Percentiles rank a stretch among this genome's conserved stretches.
These are phyloP conservation scores for Odontocerum albicorne DNA, from an alignment of 2,888 invertebrate species.

Conservation along the genomic window DNA sequence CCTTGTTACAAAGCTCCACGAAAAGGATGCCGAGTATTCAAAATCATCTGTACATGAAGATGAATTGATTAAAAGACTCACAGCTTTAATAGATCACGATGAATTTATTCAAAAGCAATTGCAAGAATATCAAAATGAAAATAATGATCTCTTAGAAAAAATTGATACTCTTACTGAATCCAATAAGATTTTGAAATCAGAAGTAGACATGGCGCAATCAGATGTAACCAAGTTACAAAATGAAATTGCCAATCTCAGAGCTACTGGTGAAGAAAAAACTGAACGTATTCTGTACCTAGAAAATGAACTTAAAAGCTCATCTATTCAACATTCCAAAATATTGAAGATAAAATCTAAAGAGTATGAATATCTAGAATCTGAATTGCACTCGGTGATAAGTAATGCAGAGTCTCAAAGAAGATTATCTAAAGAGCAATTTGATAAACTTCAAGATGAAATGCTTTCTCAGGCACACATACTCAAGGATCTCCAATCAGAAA, in stretches of 20 bases:
- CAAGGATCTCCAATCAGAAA: constrained; percentile 41
- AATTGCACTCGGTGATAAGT: constrained; percentile 53
- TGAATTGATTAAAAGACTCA: constrained; percentile 62
- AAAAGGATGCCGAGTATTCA: constrained; percentile 59
- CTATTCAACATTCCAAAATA: constrained; percentile 47
- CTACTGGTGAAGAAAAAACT: constrained; percentile 41
- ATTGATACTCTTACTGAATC: constrained; percentile 56
- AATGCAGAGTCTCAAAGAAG: constrained; percentile 55
- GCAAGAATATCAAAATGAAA: constrained; percentile 60
- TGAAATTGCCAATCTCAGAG: constrained; percentile 44
- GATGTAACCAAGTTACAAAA: constrained; percentile 46
- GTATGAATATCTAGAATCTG: constrained; percentile 51
- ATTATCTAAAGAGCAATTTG: constrained; percentile 52
- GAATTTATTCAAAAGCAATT: constrained; percentile 64
- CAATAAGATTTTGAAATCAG: constrained; percentile 52
- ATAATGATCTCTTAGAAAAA: constrained; percentile 58
- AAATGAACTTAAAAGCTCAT: constrained; percentile 46
- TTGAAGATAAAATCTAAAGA: constrained; percentile 50
- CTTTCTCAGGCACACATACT: constrained; percentile 40
- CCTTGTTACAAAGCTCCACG: constrained; percentile 61
- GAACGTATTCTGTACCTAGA: constrained; percentile 53
- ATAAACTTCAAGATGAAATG: constrained; percentile 55
- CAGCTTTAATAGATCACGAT: constrained; percentile 63
- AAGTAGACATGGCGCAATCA: constrained; percentile 50
- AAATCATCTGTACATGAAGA: constrained; percentile 66